Evolutionary conservation across 1,140 invertebrate genomes (phyloP), one percentile per base, ranked within the genome.

Genomic region (Aphis craccivora): DNA sequence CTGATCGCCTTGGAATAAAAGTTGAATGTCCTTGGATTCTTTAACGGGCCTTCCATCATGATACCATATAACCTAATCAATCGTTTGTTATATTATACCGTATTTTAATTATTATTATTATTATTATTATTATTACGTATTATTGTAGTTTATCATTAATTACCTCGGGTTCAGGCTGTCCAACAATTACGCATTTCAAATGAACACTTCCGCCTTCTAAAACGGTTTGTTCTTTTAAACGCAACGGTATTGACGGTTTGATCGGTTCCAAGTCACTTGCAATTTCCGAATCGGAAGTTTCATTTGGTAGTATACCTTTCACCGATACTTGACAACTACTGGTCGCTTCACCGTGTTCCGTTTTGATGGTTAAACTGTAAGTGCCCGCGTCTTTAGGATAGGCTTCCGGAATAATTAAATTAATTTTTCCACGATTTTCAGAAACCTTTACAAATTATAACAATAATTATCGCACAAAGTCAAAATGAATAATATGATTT

Each of bases 151-250:
- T 51, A 2, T 20, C 35, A 87, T 48, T 45, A 6, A 87, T 89
- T 95, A 97, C 97, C 95, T 98, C 97, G 0, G 98, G 98, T 95
- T 98, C 97, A 2, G 98, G 98, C 94, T 98, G 97, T 2, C 97
- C 98, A 90, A 97, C 96, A 94, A 98, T 98, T 84, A 98, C 96
- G 95, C 97, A 98, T 94, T 98, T 97, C 91, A 98, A 95, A 84
- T 97, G 95, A 9, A 97, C 96, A 43, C 96, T 96, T 18, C 96
- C 96, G 20, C 97, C 97, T 95, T 98, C 97, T 53, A 96, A 96
- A n/a, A 97, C 96, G 35, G 96, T 96, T 18, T 96, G 95, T 95
- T 98, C 96, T 95, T 96, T 96, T 20, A 98, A 95, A 5, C 96
- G 96, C 93, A 97, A 95, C 93, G 97, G 97, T 93, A 98, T 97